Base-by-base conservation (phyloP, 2,113 vertebrate genomes). In the Climacteris rufus region DNA sequence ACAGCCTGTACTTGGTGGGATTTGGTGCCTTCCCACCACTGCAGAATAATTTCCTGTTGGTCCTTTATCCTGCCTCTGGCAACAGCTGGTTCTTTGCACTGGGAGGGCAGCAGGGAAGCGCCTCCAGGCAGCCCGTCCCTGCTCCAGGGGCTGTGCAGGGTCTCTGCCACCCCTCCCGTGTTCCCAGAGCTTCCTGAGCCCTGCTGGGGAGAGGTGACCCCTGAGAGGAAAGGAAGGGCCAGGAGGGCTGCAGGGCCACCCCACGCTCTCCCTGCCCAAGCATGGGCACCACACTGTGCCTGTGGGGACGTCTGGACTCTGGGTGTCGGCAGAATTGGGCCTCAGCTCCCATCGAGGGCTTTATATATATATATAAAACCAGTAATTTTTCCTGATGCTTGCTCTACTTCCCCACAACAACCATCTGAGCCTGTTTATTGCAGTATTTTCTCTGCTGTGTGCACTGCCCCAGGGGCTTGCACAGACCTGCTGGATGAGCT, bases 241-340 rank as follows among this genome's bases (percentile, higher is more conserved):
- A 39, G 45, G 27, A 66, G 33, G 28, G 27, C 37, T 68, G 63
- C 63, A 77, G 47, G 28, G 64, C 23, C 6, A 4, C 53, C 19
- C 28, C 53, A 53, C 20, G 19, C 9, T 5, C 7, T 21, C 24
- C 13, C 28, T 53, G 10, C 25, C 33, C 8, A 5, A 9, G 21
- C 40, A 28, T 11, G 3, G 24, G 33, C 30, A 49, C 1, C 0
- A 0, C 0, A 0, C 39, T 71, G 44, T 17, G 13, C 20, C 81
- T 0, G 0, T 3, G 24, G 42, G 27, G 60, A 10, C 9, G 2
- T 13, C 16, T 28, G 47, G 13, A 7, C 18, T 52, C 50, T 40
- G 22, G 11, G 10, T 33, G 18, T 20, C 1, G 4, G 17, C 69
- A 88, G 65, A 31, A 24, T 8, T 14, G 6, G 40, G 18, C 31